A percentile compares a stretch with the other conserved stretches of the same genome.
Evolutionary conservation across 2,888 invertebrate genomes (phyloP).

Genomic region (Pristionchus maxplancki): DNA sequence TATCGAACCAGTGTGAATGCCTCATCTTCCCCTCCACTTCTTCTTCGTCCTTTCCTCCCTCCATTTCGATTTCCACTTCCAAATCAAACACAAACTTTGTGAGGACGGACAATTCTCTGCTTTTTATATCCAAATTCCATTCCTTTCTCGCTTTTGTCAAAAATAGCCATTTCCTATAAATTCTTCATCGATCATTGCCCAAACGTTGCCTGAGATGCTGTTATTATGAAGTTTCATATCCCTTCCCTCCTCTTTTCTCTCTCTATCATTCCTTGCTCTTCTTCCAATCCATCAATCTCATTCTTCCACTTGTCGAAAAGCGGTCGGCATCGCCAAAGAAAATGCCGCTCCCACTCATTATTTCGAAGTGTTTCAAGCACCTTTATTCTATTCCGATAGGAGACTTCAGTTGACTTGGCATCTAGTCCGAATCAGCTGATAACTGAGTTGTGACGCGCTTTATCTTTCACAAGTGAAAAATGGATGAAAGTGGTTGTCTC

Average conservation of each 20-base stretch:
- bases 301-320: slow-evolving; percentile 18
- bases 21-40: slow-evolving; percentile 15
- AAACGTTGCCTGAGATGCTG: not conserved
- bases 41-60: not conserved
- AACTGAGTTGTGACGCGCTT: not conserved
- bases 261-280: slow-evolving; percentile 1
- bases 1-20: not conserved
- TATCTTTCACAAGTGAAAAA: not conserved
- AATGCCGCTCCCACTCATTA: not conserved
- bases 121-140: slow-evolving; percentile 20
- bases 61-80: slow-evolving; percentile 25
- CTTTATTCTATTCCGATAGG: not conserved
- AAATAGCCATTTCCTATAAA: not conserved
- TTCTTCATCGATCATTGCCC: not conserved
- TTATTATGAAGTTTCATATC: slow-evolving; percentile 31
- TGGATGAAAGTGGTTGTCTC: not conserved
- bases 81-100: slow-evolving; percentile 36
- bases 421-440: not conserved
- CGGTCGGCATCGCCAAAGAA: not conserved
- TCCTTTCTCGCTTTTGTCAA: not conserved
- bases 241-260: not conserved
- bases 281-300: slow-evolving; percentile 25
- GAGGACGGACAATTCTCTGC: not conserved
- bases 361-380: not conserved
- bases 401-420: not conserved